These are phyloP conservation scores for Nowickia ferox DNA, from an alignment of 2,888 invertebrate genomes.

Conservation along the genomic window DNA sequence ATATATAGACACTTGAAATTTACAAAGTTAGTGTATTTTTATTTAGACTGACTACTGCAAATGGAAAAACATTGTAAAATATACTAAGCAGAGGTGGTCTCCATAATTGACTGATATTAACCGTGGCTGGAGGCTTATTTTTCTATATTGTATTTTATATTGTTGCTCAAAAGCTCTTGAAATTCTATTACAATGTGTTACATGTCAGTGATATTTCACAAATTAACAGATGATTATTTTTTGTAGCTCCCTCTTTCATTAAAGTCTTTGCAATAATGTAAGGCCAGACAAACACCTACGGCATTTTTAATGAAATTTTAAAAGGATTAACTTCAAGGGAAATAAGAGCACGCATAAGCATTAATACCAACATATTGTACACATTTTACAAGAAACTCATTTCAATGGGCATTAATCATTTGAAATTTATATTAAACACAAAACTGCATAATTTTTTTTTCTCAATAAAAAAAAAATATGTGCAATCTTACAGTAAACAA, in stretches of 20 bases:
- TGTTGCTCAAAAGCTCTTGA: background rate
- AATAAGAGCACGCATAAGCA: slow-evolving; percentile 5
- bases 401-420: slow-evolving; percentile 81
- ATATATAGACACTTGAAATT: too few relatives aligned
- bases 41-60: too few relatives aligned
- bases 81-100: too few relatives aligned
- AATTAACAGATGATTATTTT: slow-evolving; percentile 79
- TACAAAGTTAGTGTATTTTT: too few relatives aligned
- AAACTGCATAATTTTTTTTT: slow-evolving; percentile 8
- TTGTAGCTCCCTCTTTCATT: slow-evolving; percentile 77
- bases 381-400: slow-evolving; percentile 80
- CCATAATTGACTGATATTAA: background rate
- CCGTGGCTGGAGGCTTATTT: background rate
- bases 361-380: slow-evolving; percentile 31
- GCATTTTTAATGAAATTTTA: slow-evolving; percentile 70
- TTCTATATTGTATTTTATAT: background rate
- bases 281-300: slow-evolving; percentile 72
- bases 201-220: slow-evolving; percentile 69
- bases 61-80: too few relatives aligned
- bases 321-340: slow-evolving; percentile 42
- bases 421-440: slow-evolving; percentile 63
- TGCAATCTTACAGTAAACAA: slow-evolving; percentile 45
- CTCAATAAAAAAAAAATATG: slow-evolving; percentile 6
- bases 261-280: slow-evolving; percentile 32
- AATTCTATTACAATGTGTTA: slow-evolving; percentile 39